Conservation (phyloP, 2,888 invertebrate genomes). For the Chalcis sispes region DNA sequence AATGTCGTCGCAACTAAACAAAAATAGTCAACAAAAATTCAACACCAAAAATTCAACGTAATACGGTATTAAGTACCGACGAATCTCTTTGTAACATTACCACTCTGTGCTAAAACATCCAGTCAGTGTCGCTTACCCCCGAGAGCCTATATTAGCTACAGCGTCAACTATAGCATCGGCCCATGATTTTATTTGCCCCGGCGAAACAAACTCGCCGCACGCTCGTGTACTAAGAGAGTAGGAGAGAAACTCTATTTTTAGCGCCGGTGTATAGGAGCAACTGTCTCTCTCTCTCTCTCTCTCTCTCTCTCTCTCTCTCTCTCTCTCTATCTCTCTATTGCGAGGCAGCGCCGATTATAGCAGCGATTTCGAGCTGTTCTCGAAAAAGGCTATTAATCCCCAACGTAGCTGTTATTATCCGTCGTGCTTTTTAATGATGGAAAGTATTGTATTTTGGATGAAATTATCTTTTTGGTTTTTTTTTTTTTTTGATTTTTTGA, state of each 20-base stretch:
- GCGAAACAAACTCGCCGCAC: not conserved
- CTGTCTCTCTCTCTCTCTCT: no score
- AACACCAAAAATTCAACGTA: no score
- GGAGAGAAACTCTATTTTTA: no score
- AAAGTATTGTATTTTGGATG: not conserved
- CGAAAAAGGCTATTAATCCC: conserved; percentile 27
- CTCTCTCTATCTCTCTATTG: not conserved
- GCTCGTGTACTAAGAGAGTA: no score
- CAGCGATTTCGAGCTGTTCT: conserved; percentile 25
- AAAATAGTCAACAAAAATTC: conserved; percentile 4
- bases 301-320: not conserved
- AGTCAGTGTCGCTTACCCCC: not conserved
- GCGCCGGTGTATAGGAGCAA: not conserved
- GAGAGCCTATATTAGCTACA: conserved; percentile 27
- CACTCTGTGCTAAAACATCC: not conserved
- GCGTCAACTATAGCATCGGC: not conserved
- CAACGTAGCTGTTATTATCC: not conserved
- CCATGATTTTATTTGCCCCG: conserved; percentile 31
- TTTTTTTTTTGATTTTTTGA: no score
- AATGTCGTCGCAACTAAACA: no score
- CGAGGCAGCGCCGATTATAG: conserved; percentile 16
- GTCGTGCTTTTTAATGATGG: not conserved
- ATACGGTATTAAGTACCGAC: not conserved
- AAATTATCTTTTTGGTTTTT: conserved; percentile 1
- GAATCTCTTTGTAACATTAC: no score